Evolutionary conservation across 2,113 vertebrate species (phyloP).

Genomic region (Caracal caracal): DNA sequence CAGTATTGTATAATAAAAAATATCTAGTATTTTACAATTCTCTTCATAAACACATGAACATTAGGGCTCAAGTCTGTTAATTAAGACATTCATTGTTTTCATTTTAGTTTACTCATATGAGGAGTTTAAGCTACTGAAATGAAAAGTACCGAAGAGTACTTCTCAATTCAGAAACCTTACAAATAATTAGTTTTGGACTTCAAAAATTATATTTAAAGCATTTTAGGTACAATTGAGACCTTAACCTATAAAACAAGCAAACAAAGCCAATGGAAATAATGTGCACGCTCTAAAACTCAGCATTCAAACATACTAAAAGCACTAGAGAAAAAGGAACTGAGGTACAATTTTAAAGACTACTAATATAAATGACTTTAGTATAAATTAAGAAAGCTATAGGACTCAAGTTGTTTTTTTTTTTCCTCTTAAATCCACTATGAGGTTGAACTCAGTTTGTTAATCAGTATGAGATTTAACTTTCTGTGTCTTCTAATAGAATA

Average conservation of each 20-base stretch:
- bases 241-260: constrained; percentile 41
- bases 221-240: neutral
- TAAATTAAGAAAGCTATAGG: neutral
- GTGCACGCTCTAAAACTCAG: constrained; percentile 44
- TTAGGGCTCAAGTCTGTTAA: constrained; percentile 28
- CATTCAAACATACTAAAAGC: constrained; percentile 38
- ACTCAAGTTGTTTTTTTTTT: neutral
- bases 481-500: constrained; percentile 30
- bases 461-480: constrained; percentile 31
- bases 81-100: constrained; percentile 51
- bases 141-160: neutral
- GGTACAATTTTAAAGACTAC: constrained; percentile 10
- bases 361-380: neutral
- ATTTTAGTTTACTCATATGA: constrained; percentile 34
- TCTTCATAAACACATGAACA: constrained; percentile 34
- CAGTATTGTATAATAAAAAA: neutral
- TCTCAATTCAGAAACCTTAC: constrained; percentile 35
- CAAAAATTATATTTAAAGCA: constrained; percentile 39
- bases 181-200: constrained; percentile 47
- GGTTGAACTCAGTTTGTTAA: constrained; percentile 35
- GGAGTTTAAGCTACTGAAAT: constrained; percentile 34
- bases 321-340: neutral
- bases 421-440: neutral
- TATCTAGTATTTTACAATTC: constrained; percentile 10
- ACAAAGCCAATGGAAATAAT: constrained; percentile 46